Evolutionary conservation across 2,113 vertebrate species (phyloP).

Genomic region (Ornithorhynchus anatinus): DNA sequence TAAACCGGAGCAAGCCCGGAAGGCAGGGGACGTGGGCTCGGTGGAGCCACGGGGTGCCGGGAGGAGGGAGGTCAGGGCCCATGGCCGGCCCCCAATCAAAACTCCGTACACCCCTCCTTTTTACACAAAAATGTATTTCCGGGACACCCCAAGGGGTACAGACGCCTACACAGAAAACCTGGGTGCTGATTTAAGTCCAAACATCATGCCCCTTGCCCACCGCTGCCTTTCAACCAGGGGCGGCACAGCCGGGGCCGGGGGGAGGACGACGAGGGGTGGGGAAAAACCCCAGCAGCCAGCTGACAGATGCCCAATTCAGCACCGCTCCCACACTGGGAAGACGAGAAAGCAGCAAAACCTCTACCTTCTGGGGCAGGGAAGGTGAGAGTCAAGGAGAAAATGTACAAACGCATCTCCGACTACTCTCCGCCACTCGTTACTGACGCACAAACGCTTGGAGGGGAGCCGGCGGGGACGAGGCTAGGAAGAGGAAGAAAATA

Average conservation of each 20-base stretch:
- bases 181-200: constrained; percentile 3
- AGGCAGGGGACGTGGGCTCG: too few species aligned
- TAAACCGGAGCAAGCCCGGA: too few species aligned
- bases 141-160: constrained; percentile 55
- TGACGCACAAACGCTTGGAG: neutral
- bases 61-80: neutral
- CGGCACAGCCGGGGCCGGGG: neutral
- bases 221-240: too few species aligned
- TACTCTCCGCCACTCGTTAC: neutral
- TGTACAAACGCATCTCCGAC: neutral
- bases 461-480: neutral
- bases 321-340: neutral
- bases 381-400: neutral
- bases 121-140: constrained; percentile 69
- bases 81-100: neutral
- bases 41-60: too few species aligned
- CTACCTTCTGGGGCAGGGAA: neutral
- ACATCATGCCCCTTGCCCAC: neutral
- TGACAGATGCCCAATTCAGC: neutral
- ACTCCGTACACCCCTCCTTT: constrained; percentile 27
- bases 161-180: constrained; percentile 25
- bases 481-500: neutral
- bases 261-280: neutral
- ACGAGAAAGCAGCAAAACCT: neutral
- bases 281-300: neutral